Base-by-base conservation (phyloP, 1,140 invertebrate species). In the Heliothis virescens region DNA sequence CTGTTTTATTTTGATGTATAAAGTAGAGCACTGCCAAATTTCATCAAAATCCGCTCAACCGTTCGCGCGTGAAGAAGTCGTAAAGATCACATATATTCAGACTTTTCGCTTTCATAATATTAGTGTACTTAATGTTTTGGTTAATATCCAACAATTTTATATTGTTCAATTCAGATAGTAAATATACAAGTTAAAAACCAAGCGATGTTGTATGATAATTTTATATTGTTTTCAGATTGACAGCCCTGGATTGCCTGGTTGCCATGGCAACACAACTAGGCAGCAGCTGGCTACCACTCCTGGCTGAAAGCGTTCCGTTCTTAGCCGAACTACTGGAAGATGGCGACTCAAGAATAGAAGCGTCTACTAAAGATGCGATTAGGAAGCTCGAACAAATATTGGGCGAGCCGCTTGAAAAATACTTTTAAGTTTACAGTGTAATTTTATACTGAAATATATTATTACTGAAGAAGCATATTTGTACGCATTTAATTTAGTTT, bases 281-380 rank as follows among this genome's bases (percentile, higher is more conserved):
- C 3, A 97, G 98, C 92, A 97, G 97, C 86, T 98, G 97, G 93
- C 95, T 98, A 82, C 96, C 97, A 0, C 92, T 98, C 0, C 89
- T 98, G 29, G 97, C 97, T 1, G 97, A 98, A 90, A 98, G 97
- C 10, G 96, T 98, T 76, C 97, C 97, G 0, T 98, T 98, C 94
- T 93, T 98, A 1, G 97, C 97, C 0, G 98, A 98, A 90, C 92
- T 98, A 15, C 91, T 98, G 18, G 97, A 98, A 94, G 98, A 98
- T 90, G 98, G 98, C 79, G 96, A 98, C 77, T 95, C 96, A 80
- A 94, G 92, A 26, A 97, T 98, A n/a, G 98, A 98, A 90, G 95
- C 96, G 52, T 95, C 95, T 41, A 97, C 97, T 1, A 96, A 97
- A 81, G 96, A 96, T 77, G 96, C 97, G 3, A 96, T 98, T 9